Evolutionary conservation across 2,113 vertebrate genomes (phyloP), one percentile per base, ranked within the genome.

Genomic region (Actenoides lindsayi): DNA sequence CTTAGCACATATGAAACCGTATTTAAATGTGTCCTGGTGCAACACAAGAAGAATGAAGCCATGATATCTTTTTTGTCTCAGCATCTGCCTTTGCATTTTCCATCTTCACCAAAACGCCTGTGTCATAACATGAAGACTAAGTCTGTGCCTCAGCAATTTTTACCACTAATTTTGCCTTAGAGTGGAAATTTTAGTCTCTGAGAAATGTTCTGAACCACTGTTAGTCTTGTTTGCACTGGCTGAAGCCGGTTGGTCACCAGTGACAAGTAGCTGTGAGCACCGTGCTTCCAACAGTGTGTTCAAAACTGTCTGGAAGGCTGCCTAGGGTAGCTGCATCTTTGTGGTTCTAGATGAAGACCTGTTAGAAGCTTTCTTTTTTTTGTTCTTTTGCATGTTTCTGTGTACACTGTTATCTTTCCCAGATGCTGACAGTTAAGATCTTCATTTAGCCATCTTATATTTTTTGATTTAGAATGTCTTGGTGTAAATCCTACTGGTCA

Each of bases 201-300:
- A 67, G 16, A 64, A 80, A 51, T 59, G 9, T 50, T 9, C 21
- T 41, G n/a, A 87, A 77, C 28, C 11, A 15, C 44, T 80, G 13
- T 41, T 16, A 44, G 13, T 57, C 31, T 54, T 39, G 20, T 62
- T 79, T 80, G 23, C 53, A 62, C 2, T 17, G 8, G 12, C 8
- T 48, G 46, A 83, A 81, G 44, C 21, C 31, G 11, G 3, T 7
- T 67, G 37, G 25, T 53, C 53, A 30, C 48, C 16, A 12, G 9
- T 9, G 11, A 57, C 13, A 41, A 60, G 15, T 20, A 64, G 28
- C 35, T 78, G 63, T 15, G 37, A 86, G 44, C 9, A 35, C 18
- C 1, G 4, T 25, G 4, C 17, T 89, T 94, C 44, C 11, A 56
- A 0, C 1, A 41, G 4, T 24, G 6, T 42, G 5, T 60, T 20